phyloP scores from a whole-genome alignment of 2,797 vertebrate species.

The Erpetoichthys calabaricus region DNA sequence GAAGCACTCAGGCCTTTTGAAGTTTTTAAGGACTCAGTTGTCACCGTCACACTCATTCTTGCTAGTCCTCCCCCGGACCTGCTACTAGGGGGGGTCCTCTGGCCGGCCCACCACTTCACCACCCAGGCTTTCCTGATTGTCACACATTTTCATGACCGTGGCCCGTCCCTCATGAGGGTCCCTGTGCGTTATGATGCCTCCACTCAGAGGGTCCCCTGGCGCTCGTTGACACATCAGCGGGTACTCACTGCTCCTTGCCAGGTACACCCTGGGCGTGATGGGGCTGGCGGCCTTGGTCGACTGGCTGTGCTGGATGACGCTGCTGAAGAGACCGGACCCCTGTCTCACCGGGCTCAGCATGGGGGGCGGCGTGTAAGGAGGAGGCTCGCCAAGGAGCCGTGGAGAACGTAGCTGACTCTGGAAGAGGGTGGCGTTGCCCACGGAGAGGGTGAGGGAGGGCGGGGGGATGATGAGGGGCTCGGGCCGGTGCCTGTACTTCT shows the following conservation, averaged over 20 bases:
- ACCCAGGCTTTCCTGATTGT: not conserved
- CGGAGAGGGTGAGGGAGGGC: slow-evolving; percentile 34
- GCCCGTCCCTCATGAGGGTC: not conserved
- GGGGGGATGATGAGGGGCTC: slow-evolving; percentile 67
- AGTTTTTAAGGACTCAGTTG: no score
- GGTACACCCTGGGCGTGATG: slow-evolving; percentile 46
- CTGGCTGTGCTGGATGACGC: slow-evolving; percentile 37
- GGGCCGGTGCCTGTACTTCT: slow-evolving; percentile 50
- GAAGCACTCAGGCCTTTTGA: no score
- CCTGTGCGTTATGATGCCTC: not conserved
- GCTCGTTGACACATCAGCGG: not conserved
- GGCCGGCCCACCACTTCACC: not conserved
- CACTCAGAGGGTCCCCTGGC: not conserved
- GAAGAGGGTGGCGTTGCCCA: slow-evolving; percentile 55
- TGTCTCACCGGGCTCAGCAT: slow-evolving; percentile 74
- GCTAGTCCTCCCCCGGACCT: no score
- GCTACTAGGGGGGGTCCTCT: not conserved
- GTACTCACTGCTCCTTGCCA: slow-evolving; percentile 57
- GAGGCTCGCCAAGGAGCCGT: slow-evolving; percentile 37
- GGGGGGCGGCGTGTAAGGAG: slow-evolving; percentile 70
- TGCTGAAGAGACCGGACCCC: slow-evolving; percentile 74
- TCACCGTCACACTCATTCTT: no score
- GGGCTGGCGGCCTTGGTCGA: slow-evolving; percentile 40
- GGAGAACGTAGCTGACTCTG: slow-evolving; percentile 68
- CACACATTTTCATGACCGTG: not conserved